Evolutionary conservation across 2,888 invertebrate species (phyloP).

Genomic region (Fragum whitleyi): DNA sequence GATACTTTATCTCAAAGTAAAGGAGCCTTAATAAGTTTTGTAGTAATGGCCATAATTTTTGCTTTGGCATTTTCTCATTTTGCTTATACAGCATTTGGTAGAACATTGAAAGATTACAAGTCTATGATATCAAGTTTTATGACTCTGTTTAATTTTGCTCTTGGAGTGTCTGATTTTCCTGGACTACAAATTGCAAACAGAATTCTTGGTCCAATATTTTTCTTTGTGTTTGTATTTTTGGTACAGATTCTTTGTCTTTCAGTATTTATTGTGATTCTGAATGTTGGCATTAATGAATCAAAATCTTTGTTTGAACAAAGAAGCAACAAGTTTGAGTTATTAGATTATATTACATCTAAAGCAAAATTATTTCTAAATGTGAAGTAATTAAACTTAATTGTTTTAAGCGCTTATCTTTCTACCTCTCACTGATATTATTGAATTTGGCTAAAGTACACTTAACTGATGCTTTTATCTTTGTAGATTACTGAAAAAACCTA

Average conservation of each 20-base stretch:
- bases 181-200: slow-evolving; percentile 52
- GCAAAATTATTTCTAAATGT: slow-evolving; percentile 53
- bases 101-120: slow-evolving; percentile 56
- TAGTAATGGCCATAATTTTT: slow-evolving; percentile 51
- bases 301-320: slow-evolving; percentile 46
- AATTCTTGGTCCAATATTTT: slow-evolving; percentile 69
- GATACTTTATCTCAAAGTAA: slow-evolving; percentile 58
- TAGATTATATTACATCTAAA: slow-evolving; percentile 65
- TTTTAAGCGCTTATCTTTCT: too few relatives aligned
- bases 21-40: slow-evolving; percentile 55
- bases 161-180: slow-evolving; percentile 69
- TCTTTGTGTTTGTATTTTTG: slow-evolving; percentile 64
- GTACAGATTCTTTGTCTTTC: slow-evolving; percentile 66
- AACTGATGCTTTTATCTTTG: too few relatives aligned
- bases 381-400: too few relatives aligned
- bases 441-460: too few relatives aligned
- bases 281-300: slow-evolving; percentile 62
- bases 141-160: slow-evolving; percentile 67
- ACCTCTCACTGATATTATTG: too few relatives aligned
- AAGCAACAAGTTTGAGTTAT: slow-evolving; percentile 67
- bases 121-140: slow-evolving; percentile 49
- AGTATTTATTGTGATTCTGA: slow-evolving; percentile 69
- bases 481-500: too few relatives aligned
- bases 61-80: slow-evolving; percentile 68
- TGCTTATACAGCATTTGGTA: slow-evolving; percentile 63